Base-by-base conservation (phyloP, 2,888 invertebrate species). In the Notodonta dromedarius region DNA sequence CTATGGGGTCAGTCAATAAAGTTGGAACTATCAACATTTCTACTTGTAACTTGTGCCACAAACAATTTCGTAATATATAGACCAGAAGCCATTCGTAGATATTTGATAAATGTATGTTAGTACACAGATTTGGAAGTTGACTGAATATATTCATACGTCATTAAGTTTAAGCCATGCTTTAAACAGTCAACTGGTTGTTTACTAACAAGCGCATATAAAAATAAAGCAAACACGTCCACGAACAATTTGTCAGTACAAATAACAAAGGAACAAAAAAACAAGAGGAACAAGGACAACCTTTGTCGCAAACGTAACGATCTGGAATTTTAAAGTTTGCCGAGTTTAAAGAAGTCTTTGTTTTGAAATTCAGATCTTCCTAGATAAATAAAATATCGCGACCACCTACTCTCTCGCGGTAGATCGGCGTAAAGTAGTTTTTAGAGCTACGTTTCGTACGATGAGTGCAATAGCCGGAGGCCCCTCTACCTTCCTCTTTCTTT, bases 221-320 rank as follows among this genome's bases (percentile, higher is more conserved):
- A 24, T 24, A 24, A 24, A 24, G 24, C 24, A 24, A 24, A 24
- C 24, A 24, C 24, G 24, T 24, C 24, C 24, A 35, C 4, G 5
- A 35, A 35, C 13, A 13, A n/a, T 46, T 46, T 46, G 46, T 13
- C 46, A n/a, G 46, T n/a, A 46, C n/a, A 13, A 46, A 46, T 46
- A 46, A 46, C 46, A 46, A 46, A 0, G 5, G n/a, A 46, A 46
- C 13, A 46, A 12, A 46, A 12, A 46, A 46, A 46, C 44, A 46
- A 46, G 44, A 46, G 44, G 5, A 50, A 50, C 50, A 50, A 50
- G 16, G 46, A 46, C 24, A 50, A 8, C 50, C 50, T 50, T 50
- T 50, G 50, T 50, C 16, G 3, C 50, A 50, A 50, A 48, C 16
- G 16, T 50, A 50, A 50, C 50, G 50, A 50, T 50, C 16, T 16